phyloP scores from a whole-genome alignment of 2,797 vertebrate genomes.

The Aeoliscus strigatus region DNA sequence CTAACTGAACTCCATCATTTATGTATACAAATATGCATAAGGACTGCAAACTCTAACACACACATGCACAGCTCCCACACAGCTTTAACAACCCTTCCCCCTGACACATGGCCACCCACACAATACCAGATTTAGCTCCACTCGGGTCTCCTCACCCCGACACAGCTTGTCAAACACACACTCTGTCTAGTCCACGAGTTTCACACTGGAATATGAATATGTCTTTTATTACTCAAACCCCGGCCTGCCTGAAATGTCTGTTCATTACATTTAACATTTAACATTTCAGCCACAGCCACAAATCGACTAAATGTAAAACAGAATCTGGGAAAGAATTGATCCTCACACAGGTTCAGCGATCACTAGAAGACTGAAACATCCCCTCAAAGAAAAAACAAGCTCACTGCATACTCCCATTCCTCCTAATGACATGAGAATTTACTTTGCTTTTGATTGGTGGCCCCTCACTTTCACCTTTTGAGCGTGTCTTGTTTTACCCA shows the following conservation, averaged over 20 bases:
- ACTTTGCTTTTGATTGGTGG: slow-evolving; percentile 3
- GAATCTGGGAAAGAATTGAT: no score
- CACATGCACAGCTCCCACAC: slow-evolving; percentile 27
- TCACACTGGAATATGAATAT: slow-evolving; percentile 26
- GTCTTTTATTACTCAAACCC: slow-evolving; percentile 39
- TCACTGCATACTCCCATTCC: no score
- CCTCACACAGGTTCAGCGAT: no score
- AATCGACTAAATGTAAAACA: no score
- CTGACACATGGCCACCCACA: slow-evolving; percentile 60
- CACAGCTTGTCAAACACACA: slow-evolving; percentile 32
- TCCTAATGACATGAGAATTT: slow-evolving; percentile 1
- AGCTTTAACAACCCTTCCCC: slow-evolving; percentile 36
- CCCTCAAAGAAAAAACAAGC: no score
- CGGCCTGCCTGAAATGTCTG: slow-evolving; percentile 18
- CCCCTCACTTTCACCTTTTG: slow-evolving; percentile 6
- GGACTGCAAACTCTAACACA: no score
- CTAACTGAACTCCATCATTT: no score
- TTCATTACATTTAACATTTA: no score
- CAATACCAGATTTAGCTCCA: slow-evolving; percentile 59
- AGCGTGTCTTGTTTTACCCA: background rate
- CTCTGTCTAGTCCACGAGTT: slow-evolving; percentile 6
- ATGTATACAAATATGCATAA: no score
- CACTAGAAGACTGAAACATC: no score
- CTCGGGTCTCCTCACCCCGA: slow-evolving; percentile 48
- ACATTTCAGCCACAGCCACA: no score